Evolutionary conservation across 2,797 vertebrate genomes (phyloP).

Genomic region (Manis pentadactyla): DNA sequence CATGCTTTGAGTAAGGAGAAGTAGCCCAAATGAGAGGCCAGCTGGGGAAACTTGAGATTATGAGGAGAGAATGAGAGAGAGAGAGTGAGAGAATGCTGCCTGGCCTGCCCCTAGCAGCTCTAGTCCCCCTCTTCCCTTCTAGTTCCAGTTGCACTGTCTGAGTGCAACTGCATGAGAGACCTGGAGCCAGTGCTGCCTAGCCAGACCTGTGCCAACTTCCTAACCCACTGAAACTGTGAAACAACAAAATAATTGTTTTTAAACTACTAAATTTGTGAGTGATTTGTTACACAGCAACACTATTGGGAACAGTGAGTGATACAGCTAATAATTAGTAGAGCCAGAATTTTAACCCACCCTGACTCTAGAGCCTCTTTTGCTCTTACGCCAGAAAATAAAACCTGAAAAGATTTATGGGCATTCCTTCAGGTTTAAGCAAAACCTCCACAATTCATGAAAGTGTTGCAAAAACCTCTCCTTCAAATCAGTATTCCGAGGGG

Average conservation of each 20-base stretch:
- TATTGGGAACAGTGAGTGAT: neutral
- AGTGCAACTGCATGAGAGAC: neutral
- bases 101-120: neutral
- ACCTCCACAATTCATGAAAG: neutral
- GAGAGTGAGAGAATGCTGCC: neutral
- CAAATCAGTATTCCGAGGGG: neutral
- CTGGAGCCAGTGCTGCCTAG: fast-evolving
- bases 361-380: neutral
- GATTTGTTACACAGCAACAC: neutral
- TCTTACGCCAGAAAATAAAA: neutral
- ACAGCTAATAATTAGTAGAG: neutral
- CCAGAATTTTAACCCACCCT: neutral
- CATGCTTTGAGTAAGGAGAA: neutral
- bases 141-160: neutral
- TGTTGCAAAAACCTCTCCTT: neutral
- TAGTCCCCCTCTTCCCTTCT: neutral
- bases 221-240: neutral
- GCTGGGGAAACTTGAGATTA: neutral
- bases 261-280: neutral
- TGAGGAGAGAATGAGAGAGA: fast-evolving
- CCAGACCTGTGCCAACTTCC: neutral
- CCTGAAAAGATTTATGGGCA: neutral
- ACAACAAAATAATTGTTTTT: neutral
- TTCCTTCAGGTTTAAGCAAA: neutral
- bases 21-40: neutral